Percentiles rank a stretch among this genome's conserved stretches.
These are phyloP conservation scores for Lytechinus variegatus DNA, from an alignment of 35 echinoderm and acorn worm genomes.

Conservation along the genomic window DNA sequence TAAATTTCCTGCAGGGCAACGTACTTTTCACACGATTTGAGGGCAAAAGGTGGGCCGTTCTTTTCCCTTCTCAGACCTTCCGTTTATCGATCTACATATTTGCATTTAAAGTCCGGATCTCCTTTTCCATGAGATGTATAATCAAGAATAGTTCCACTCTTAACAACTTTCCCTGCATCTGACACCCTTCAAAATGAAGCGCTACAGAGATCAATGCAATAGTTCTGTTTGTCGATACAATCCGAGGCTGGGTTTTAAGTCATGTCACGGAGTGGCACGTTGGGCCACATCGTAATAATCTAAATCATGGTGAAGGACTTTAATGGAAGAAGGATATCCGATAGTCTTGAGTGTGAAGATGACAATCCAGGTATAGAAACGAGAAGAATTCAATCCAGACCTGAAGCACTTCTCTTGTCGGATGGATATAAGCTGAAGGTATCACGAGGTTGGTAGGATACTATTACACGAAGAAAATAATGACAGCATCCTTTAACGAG, in stretches of 20 bases:
- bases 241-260: background rate
- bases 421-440: background rate
- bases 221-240: background rate
- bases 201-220: background rate
- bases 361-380: background rate
- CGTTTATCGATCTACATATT: background rate
- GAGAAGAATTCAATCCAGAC: background rate
- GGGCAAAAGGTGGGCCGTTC: background rate
- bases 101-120: background rate
- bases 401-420: background rate
- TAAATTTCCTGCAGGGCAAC: background rate
- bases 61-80: background rate
- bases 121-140: background rate
- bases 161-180: background rate
- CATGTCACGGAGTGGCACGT: background rate
- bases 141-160: background rate
- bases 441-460: background rate
- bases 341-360: background rate
- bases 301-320: background rate
- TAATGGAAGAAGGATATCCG: background rate
- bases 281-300: background rate
- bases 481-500: background rate
- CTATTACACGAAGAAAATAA: background rate
- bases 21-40: background rate
- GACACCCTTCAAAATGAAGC: background rate